phyloP scores from a whole-genome alignment of 2,113 vertebrate genomes.

The Stegostoma tigrinum region DNA sequence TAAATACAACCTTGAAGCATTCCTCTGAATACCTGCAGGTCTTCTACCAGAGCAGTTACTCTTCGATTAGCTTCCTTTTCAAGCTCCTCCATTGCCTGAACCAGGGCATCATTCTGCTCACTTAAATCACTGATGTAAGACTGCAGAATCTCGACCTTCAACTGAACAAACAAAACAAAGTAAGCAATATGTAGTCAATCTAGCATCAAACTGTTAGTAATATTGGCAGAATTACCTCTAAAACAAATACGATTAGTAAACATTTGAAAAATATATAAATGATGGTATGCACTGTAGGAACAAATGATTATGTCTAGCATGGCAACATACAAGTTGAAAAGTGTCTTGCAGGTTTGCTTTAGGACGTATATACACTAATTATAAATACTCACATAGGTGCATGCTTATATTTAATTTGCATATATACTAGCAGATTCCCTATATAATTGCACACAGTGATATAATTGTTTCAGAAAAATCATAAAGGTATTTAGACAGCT shows the following conservation, averaged over 20 bases:
- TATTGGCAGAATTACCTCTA: not conserved
- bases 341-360: not conserved
- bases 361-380: not conserved
- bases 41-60: slow-evolving; percentile 45
- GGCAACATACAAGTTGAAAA: not conserved
- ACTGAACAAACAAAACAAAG: slow-evolving; percentile 64
- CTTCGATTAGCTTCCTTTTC: slow-evolving; percentile 43
- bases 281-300: not conserved
- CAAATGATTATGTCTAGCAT: not conserved
- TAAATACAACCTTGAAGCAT: not conserved
- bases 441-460: not conserved
- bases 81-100: slow-evolving; percentile 44
- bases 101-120: slow-evolving; percentile 46
- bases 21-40: slow-evolving; percentile 45
- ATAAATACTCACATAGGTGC: not conserved
- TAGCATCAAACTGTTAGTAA: not conserved
- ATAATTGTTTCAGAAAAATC: not conserved
- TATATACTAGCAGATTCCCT: not conserved
- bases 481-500: not conserved
- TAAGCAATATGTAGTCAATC: not conserved
- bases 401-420: not conserved
- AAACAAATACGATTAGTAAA: not conserved
- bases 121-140: slow-evolving; percentile 39
- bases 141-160: slow-evolving; percentile 48
- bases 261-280: not conserved